These are phyloP conservation scores for Macropus fuliginosus DNA, from an alignment of 2,797 vertebrate genomes.

Conservation along the genomic window DNA sequence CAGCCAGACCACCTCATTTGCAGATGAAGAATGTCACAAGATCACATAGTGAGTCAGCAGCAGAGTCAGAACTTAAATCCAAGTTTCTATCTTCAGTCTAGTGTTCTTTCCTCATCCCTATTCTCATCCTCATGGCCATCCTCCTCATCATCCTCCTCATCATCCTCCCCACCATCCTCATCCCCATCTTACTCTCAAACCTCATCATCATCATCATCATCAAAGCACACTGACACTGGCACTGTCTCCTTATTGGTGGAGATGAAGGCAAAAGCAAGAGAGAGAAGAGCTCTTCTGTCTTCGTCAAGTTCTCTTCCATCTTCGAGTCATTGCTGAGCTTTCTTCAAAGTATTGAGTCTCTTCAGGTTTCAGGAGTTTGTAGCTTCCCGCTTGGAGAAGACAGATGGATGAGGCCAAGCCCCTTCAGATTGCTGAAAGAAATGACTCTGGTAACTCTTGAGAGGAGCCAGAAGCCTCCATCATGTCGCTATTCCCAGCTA, in stretches of 20 bases:
- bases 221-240: background rate
- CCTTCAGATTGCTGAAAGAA: background rate
- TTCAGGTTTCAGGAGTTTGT: background rate
- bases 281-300: background rate
- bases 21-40: background rate
- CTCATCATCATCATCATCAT: too few species aligned
- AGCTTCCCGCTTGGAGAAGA: too few species aligned
- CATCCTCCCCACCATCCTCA: too few species aligned
- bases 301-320: background rate
- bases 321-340: background rate
- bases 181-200: too few species aligned
- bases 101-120: background rate
- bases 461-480: background rate
- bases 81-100: background rate
- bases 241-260: background rate
- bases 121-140: too few species aligned
- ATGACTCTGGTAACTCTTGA: background rate
- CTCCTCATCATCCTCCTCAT: too few species aligned
- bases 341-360: background rate
- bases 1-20: background rate
- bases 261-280: background rate
- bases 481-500: background rate
- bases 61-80: background rate
- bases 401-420: too few species aligned
- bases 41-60: background rate